Conservation (phyloP, 2,113 vertebrate species). For the Solenodon paradoxus region DNA sequence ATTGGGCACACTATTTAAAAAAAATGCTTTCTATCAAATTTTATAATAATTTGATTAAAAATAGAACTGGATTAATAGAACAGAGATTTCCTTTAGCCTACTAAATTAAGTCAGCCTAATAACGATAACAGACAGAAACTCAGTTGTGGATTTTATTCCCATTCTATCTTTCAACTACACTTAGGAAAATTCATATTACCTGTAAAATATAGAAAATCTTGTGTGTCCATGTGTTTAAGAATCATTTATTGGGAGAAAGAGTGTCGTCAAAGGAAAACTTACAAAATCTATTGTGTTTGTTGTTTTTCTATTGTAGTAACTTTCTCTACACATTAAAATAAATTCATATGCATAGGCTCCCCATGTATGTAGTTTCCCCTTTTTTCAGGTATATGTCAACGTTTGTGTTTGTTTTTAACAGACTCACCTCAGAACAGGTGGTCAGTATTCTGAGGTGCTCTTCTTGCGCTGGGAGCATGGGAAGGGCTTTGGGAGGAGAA, state of each 20-base stretch:
- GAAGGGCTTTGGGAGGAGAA: background rate
- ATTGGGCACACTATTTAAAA: background rate
- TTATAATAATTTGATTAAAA: background rate
- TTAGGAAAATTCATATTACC: background rate
- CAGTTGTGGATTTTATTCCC: background rate
- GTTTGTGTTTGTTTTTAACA: too few relatives aligned
- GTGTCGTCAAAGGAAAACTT: background rate
- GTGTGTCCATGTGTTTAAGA: background rate
- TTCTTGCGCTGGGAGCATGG: background rate
- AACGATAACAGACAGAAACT: background rate
- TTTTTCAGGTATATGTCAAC: too few relatives aligned
- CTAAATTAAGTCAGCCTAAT: background rate
- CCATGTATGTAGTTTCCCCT: too few relatives aligned
- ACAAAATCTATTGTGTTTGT: too few relatives aligned
- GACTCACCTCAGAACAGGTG: background rate
- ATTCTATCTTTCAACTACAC: background rate
- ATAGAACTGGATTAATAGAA: background rate
- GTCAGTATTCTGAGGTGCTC: background rate
- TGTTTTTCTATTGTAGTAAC: too few relatives aligned
- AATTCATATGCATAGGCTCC: too few relatives aligned
- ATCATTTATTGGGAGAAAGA: too few relatives aligned
- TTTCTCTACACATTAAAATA: too few relatives aligned
- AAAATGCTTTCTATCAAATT: background rate
- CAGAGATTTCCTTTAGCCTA: background rate
- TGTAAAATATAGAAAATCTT: background rate